Percentiles rank a stretch among this genome's conserved stretches.
Evolutionary conservation across 2,797 vertebrate genomes (phyloP).

Genomic region (Cirrhinus mrigala): DNA sequence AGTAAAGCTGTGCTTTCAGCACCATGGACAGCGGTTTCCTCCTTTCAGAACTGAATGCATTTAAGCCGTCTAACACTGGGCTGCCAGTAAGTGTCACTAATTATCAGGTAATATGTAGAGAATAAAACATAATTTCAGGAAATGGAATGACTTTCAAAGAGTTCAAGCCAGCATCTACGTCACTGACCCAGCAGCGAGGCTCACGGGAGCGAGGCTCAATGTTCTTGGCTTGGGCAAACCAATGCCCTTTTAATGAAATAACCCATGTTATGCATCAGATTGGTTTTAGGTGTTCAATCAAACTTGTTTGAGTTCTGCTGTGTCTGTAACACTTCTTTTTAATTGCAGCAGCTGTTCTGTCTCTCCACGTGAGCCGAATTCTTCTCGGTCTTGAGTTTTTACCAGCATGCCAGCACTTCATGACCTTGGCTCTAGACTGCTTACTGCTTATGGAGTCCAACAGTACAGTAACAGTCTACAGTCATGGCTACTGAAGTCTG

Average conservation of each 20-base stretch:
- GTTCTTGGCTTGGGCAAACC: constrained; percentile 22
- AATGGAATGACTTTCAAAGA: constrained; percentile 16
- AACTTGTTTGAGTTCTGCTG: not conserved
- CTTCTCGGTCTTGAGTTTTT: constrained; percentile 23
- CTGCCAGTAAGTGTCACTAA: not conserved
- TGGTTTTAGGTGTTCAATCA: not conserved
- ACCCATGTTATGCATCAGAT: not conserved
- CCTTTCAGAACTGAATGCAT: constrained; percentile 62
- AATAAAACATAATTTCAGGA: not conserved
- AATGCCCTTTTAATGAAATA: not conserved
- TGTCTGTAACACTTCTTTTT: constrained; percentile 32
- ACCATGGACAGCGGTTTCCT: constrained; percentile 72
- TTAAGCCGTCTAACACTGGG: not conserved
- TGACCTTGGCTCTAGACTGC: constrained; percentile 99
- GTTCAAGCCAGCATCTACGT: not conserved
- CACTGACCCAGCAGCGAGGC: constrained; percentile 11
- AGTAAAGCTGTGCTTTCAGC: constrained; percentile 70
- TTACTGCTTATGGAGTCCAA: constrained; percentile 91
- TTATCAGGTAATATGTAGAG: not conserved
- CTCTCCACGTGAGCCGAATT: constrained; percentile 14
- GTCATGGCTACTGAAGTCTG: constrained; percentile 99
- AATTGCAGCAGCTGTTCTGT: constrained; percentile 17
- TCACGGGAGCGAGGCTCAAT: not conserved
- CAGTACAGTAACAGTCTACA: constrained; percentile 99
- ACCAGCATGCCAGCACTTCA: constrained; percentile 84